Evolutionary conservation across 2,113 vertebrate species (phyloP).

Genomic region (Enhydra lutris): DNA sequence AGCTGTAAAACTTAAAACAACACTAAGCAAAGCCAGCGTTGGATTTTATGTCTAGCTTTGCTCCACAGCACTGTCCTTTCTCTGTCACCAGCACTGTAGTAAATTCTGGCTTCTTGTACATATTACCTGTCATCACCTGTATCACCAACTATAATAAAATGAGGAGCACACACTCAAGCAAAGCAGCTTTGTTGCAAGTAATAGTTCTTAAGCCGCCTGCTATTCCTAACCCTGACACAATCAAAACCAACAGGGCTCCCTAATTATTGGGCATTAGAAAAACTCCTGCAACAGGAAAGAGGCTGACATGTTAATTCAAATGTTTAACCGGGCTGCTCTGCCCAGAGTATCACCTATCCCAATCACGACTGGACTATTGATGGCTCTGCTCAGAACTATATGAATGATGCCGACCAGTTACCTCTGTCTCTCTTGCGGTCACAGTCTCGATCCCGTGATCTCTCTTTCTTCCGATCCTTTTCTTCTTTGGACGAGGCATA

Average conservation of each 20-base stretch:
- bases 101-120: neutral
- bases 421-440: conserved; percentile 86
- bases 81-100: neutral
- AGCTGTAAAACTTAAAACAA: neutral
- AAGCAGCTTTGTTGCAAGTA: neutral
- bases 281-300: neutral
- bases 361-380: too few relatives aligned
- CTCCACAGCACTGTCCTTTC: neutral
- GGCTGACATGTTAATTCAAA: neutral
- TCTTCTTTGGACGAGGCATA: conserved; percentile 97
- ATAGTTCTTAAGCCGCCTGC: neutral
- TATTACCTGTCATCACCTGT: neutral
- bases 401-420: conserved; percentile 45
- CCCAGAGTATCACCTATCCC: too few relatives aligned
- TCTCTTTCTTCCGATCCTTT: conserved; percentile 86
- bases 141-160: neutral
- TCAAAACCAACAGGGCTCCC: conserved; percentile 11
- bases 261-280: neutral
- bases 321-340: neutral
- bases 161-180: neutral
- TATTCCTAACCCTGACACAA: neutral
- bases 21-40: neutral
- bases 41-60: neutral
- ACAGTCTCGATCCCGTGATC: conserved; percentile 83
- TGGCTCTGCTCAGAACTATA: too few relatives aligned